phyloP scores from a whole-genome alignment of 2,113 vertebrate genomes.

The Coracopsis vasa region DNA sequence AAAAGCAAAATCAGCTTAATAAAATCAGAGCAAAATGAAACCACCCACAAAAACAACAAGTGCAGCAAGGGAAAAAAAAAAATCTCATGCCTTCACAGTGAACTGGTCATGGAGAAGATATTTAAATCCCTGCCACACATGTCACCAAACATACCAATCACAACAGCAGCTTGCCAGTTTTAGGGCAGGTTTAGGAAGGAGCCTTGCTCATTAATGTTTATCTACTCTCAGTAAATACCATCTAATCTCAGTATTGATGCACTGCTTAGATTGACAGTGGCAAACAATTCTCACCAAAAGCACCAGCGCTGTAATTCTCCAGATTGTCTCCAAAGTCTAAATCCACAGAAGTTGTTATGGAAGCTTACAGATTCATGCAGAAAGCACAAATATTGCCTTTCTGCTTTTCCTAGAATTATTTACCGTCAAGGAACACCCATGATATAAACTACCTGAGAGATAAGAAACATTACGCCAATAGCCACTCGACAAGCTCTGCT shows the following conservation, averaged over 20 bases:
- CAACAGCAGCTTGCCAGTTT: conserved; percentile 46
- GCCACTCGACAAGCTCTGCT: not conserved
- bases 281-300: not conserved
- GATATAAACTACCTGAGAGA: not conserved
- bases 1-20: not conserved
- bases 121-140: conserved; percentile 62
- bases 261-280: not conserved
- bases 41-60: not conserved
- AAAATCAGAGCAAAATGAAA: not conserved
- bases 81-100: not conserved
- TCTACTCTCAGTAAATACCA: conserved; percentile 59
- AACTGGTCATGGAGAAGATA: conserved; percentile 26
- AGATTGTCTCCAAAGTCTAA: not conserved
- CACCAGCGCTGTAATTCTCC: not conserved
- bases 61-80: not conserved
- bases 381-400: not conserved
- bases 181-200: conserved; percentile 67
- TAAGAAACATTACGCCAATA: not conserved
- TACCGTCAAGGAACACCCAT: not conserved
- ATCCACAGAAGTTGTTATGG: not conserved
- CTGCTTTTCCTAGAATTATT: not conserved
- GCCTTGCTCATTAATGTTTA: conserved; percentile 54
- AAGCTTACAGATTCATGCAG: not conserved
- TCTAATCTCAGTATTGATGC: conserved; percentile 60
- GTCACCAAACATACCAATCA: conserved; percentile 60